Evolutionary conservation across 2,113 vertebrate species (phyloP).

Genomic region (human): GRCh38 chr2:62496001-62496500

Average conservation of each 20-base stretch:
- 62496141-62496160: background rate
- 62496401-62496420: background rate
- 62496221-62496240: conserved; percentile 2
- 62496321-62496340: conserved; percentile 14
- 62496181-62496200: conserved; percentile 52
- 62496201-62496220: conserved; percentile 25
- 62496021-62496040: conserved; percentile 76
- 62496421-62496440: conserved; percentile 20
- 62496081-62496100: conserved; percentile 24
- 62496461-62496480: background rate
- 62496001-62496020: conserved; percentile 80
- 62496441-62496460: background rate
- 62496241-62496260: background rate
- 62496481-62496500: background rate
- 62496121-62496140: conserved; percentile 65
- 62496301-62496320: conserved; percentile 40
- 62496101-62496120: conserved; percentile 47
- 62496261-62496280: background rate
- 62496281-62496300: conserved; percentile 15
- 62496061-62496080: conserved; percentile 67
- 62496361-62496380: background rate
- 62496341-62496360: background rate
- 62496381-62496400: conserved; percentile 40
- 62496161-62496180: conserved; percentile 25
- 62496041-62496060: conserved; percentile 61